Base-by-base conservation (phyloP, 2,888 invertebrate genomes). In the Steinernema hermaphroditum region DNA sequence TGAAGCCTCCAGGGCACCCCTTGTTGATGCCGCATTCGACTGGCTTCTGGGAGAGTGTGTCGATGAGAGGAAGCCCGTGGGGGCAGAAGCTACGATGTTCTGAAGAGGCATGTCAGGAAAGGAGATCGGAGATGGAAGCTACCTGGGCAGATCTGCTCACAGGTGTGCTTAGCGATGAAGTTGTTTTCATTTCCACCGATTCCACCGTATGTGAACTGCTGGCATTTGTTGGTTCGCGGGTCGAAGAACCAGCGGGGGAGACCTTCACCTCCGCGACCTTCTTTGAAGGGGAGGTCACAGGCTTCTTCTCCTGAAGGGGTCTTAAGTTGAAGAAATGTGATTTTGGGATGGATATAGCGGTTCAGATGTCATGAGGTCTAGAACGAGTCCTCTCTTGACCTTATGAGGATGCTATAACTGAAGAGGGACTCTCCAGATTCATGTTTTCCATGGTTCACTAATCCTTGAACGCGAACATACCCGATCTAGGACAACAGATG, bases 181-280 rank as follows among this genome's bases (percentile, higher is more conserved):
- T 81, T 81, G 73, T 81, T 81, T 75, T 71, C 54, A 27, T 50
- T 57, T 32, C 85, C 85, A 19, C 75, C 81, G 57, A 77, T 54
- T 62, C 85, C 85, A 32, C 79, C 78, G 71, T 85, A 85, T 8
- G 74, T 76, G 76, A 85, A 85, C 29, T 80, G 77, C 57, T 80
- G 78, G 74, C 85, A 85, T 37, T 68, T 73, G 73, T 81, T 78
- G 41, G 77, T 75, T 50, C 75, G 77, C 1, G 76, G 70, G 69
- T 85, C 83, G 77, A 79, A 83, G 80, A 81, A 83, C 81, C 80
- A 85, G 71, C 85, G 75, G 22, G 81, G 80, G 24, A 85, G 75
- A 16, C 79, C 78, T 50, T 84, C 81, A 2, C 76, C 74, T 6
- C 85, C 84, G 4, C 72, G 73, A 34, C 85, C 85, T 24, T 82